phyloP scores from a whole-genome alignment of 2,113 vertebrate genomes.

The Myotis davidii region DNA sequence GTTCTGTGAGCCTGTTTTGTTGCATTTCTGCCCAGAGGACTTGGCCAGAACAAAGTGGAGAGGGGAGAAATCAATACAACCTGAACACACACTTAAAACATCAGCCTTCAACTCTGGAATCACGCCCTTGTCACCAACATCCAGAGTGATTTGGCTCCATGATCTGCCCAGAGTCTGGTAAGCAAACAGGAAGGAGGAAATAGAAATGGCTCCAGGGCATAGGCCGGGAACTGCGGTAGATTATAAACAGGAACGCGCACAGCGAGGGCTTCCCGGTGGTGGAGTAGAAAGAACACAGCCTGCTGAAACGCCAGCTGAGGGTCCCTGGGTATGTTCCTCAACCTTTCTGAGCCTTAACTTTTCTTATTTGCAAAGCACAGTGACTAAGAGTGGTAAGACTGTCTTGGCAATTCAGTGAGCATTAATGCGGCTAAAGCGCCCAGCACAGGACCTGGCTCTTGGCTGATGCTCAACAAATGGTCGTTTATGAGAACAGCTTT shows the following conservation, averaged over 20 bases:
- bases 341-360: not conserved
- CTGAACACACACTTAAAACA: constrained; percentile 50
- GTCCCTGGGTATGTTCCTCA: not conserved
- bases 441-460: not conserved
- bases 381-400: too few relatives aligned
- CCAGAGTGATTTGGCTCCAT: constrained; percentile 15
- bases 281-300: not conserved
- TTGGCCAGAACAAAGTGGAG: constrained; percentile 58
- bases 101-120: constrained; percentile 54
- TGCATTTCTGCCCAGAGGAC: constrained; percentile 65
- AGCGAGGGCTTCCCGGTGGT: not conserved
- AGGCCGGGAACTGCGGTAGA: not conserved
- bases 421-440: not conserved
- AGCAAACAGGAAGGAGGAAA: constrained; percentile 2
- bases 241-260: not conserved
- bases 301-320: not conserved
- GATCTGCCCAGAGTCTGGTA: not conserved
- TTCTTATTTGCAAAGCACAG: not conserved
- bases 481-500: not conserved
- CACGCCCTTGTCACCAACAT: constrained; percentile 8
- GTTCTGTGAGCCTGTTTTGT: constrained; percentile 31
- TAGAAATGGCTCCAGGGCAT: not conserved
- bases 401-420: not conserved
- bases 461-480: not conserved
- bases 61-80: constrained; percentile 70